Evolutionary conservation across 1,140 invertebrate species (phyloP).

Genomic region (Psilanteris sp.): DNA sequence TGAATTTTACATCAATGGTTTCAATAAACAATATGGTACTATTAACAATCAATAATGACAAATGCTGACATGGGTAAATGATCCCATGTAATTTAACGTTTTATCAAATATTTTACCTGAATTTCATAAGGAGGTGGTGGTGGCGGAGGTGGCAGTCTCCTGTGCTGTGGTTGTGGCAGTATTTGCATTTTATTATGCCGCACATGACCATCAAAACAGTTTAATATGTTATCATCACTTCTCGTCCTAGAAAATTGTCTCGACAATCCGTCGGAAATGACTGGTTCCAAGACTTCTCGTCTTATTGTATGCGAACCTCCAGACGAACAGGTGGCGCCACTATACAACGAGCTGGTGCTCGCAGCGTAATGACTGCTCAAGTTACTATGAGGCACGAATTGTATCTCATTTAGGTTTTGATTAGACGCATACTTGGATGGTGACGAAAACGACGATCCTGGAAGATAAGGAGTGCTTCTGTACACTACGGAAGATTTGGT

Average conservation of each 20-base stretch:
- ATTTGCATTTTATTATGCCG: constrained; percentile 69
- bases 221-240: constrained; percentile 89
- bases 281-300: constrained; percentile 79
- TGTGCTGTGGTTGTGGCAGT: constrained; percentile 81
- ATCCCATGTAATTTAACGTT: neutral
- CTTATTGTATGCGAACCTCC: constrained; percentile 79
- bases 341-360: constrained; percentile 79
- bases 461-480: constrained; percentile 88
- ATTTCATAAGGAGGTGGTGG: constrained; percentile 84
- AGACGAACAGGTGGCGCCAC: constrained; percentile 78
- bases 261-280: constrained; percentile 75
- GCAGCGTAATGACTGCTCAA: constrained; percentile 75
- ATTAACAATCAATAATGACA: too few relatives aligned
- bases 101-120: constrained; percentile 69
- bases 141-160: constrained; percentile 86
- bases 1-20: too few relatives aligned
- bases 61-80: too few relatives aligned
- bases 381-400: constrained; percentile 68
- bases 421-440: constrained; percentile 86
- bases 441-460: constrained; percentile 82
- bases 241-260: constrained; percentile 83
- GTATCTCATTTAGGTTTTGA: constrained; percentile 83
- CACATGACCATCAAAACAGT: constrained; percentile 80
- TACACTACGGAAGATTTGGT: constrained; percentile 87
- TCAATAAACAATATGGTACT: too few relatives aligned